Evolutionary conservation across 1,140 invertebrate species (phyloP), one percentile per base, ranked within the genome.

Genomic region (Aleiodes sp.): DNA sequence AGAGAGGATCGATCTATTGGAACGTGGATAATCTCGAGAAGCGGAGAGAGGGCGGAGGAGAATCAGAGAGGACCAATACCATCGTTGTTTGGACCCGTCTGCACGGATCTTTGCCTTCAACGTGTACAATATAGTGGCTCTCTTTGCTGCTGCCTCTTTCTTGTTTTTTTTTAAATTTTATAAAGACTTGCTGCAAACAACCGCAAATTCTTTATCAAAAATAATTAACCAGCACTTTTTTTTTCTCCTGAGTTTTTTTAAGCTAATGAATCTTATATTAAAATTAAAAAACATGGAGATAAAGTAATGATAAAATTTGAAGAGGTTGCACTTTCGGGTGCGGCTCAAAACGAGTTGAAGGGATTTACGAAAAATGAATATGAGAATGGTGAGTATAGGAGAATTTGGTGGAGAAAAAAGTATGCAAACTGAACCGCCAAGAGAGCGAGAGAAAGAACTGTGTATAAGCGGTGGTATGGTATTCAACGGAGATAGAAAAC

Each of bases 1-100:
- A 79, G 75, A 79, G 81, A 83, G 75, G 73, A 78, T 78, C 78
- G 78, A 82, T 82, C 76, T 80, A 83, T 84, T 77, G 81, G 76
- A 82, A 81, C 79, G 77, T 72, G 75, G 80, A 82, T 80, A 80
- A 80, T 78, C 78, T 76, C 73, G 70, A 72, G 73, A 66, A 76
- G 72, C 68, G 73, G 73, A 70, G 33, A 39, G 39, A 33, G 39
- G 29, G 35, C 19, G 28, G n/a, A 26, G 21, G 41, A 8, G 14
- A 14, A 16, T n/a, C 9, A 26, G 24, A 39, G 16, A 8, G 33
- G 52, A 59, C n/a, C 14, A 16, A 61, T 62, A 71, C 52, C 66
- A 14, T 28, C 68, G 75, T 75, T 76, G 75, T 78, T 80, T 75
- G 74, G 74, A 69, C 43, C 75, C 64, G 78, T 78, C 74, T 78